Base-by-base conservation (phyloP, 2,888 invertebrate species). In the Erebia aethiops region DNA sequence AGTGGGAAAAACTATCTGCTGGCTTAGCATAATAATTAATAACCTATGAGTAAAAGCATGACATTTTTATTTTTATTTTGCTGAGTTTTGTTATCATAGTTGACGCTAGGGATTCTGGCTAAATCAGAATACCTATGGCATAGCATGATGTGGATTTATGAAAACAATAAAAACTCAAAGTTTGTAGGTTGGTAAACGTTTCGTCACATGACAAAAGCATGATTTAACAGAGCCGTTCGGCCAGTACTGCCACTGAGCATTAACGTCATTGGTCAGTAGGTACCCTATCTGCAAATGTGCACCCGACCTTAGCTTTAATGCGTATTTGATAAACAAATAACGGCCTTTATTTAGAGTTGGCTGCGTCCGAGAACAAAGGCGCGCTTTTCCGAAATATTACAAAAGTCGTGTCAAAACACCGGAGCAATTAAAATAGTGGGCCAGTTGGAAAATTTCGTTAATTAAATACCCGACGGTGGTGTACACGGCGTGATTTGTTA, bases 291-390 rank as follows among this genome's bases (percentile, higher is more conserved):
- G 16, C n/a, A 11, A 57, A 58, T 61, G 52, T 85, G 83, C 82
- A 82, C 81, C 79, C 75, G 16, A 57, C 66, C 65, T 43, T 16
- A 41, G 18, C 77, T 85, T 82, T 91, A 90, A 92, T 92, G 91
- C 77, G 81, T 89, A 90, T 92, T 92, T 92, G 90, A 92, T 90
- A 92, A 92, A 92, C 90, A 91, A 88, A 91, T 92, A 89, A 91
- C 89, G 82, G 79, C 80, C 80, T 81, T 81, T 82, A 78, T 77
- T 77, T 76, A 60, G 52, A 56, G 76, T 80, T 86, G 84, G 84
- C 77, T 85, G 88, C 86, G 88, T 84, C 83, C 86, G 83, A 86
- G 86, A 90, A 92, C 88, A 91, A 90, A 89, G 87, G 83, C 84
- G 84, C 80, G 84, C 82, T 87, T 90, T 91, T 90, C 88, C 85